These are phyloP conservation scores for Sebastes goodei DNA, from an alignment of 2,797 vertebrate species.

Conservation along the genomic window DNA sequence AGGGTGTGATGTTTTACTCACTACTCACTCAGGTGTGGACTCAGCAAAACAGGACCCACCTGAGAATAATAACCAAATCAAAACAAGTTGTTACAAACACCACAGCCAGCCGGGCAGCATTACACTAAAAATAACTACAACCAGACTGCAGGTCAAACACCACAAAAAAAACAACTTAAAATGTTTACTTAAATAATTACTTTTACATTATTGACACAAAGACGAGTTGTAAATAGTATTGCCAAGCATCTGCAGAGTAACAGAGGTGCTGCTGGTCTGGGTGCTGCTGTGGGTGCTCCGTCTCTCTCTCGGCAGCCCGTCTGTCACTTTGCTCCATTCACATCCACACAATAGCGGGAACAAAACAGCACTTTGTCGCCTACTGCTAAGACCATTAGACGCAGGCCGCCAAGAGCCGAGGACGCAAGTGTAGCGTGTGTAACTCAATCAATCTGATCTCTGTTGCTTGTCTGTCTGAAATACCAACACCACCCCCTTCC, in stretches of 20 bases:
- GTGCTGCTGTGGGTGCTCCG: background rate
- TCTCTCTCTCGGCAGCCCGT: slow-evolving; percentile 13
- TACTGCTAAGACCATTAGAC: slow-evolving; percentile 75
- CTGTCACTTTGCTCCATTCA: slow-evolving; percentile 58
- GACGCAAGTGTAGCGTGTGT: slow-evolving; percentile 77
- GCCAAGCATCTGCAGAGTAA: background rate
- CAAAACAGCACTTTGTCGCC: slow-evolving; percentile 79
- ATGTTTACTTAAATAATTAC: background rate
- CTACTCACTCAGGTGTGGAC: slow-evolving; percentile 26
- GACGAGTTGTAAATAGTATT: background rate
- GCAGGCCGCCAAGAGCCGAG: slow-evolving; percentile 44
- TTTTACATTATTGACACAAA: background rate
- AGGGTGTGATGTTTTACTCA: slow-evolving; percentile 34
- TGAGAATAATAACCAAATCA: slow-evolving; percentile 29
- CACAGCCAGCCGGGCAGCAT: background rate
- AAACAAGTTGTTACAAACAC: slow-evolving; percentile 33
- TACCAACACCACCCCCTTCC: slow-evolving; percentile 15
- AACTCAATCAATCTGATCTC: slow-evolving; percentile 82
- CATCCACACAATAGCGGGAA: slow-evolving; percentile 65
- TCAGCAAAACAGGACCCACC: slow-evolving; percentile 1
- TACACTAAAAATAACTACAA: background rate
- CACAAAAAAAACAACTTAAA: background rate
- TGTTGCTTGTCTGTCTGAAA: slow-evolving; percentile 63
- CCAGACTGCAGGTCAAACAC: background rate
- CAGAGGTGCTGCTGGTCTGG: slow-evolving; percentile 3